These are phyloP conservation scores for Gryllus bimaculatus DNA, from an alignment of 1,140 invertebrate genomes.

Conservation along the genomic window DNA sequence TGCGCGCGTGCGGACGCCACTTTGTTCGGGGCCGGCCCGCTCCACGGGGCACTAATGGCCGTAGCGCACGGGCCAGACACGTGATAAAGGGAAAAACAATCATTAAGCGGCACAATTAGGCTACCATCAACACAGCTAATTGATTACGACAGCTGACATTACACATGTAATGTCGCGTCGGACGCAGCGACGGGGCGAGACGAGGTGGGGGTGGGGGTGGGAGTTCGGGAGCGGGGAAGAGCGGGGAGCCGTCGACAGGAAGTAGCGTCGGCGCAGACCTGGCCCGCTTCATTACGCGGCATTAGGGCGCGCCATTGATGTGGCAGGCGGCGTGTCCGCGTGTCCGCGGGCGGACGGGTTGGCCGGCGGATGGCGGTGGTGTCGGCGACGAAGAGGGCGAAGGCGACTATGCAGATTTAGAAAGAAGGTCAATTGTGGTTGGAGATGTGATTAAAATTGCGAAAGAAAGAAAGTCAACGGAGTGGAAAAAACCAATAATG, in stretches of 20 bases:
- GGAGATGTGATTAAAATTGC: no score
- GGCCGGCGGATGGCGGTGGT: neutral
- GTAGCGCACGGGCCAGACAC: neutral
- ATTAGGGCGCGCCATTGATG: neutral
- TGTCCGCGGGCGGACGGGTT: no score
- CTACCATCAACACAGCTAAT: neutral
- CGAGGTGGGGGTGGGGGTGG: neutral
- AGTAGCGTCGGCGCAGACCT: neutral
- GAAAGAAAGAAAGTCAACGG: no score
- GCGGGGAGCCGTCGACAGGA: no score
- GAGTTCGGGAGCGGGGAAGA: no score
- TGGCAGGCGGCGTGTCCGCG: neutral
- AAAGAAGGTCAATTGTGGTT: no score
- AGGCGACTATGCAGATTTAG: no score
- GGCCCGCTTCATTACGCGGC: neutral
- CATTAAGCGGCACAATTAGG: neutral
- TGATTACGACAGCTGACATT: slow-evolving; percentile 1
- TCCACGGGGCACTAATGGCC: neutral
- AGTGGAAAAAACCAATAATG: no score
- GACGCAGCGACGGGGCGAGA: neutral
- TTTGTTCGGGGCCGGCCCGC: neutral
- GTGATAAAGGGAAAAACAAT: slow-evolving; percentile 1
- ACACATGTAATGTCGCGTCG: neutral
- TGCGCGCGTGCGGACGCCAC: neutral
- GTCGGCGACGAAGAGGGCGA: no score